Evolutionary conservation across 2,797 vertebrate genomes (phyloP), one percentile per base, ranked within the genome.

Genomic region (Tauraco hartlaubi): DNA sequence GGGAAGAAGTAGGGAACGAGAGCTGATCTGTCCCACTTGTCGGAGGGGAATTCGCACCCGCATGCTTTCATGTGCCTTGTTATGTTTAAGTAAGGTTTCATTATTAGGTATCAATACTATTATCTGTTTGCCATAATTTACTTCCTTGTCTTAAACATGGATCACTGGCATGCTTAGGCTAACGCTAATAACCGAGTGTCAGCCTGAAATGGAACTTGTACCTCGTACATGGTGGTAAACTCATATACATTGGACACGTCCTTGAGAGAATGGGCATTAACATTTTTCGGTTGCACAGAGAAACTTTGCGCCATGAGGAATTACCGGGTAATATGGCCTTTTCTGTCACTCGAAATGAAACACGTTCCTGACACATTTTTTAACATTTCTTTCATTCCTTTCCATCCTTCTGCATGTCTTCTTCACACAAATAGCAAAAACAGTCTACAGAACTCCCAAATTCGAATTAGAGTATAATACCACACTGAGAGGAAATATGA

Each of bases 401-500:
- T 80, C 61, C 22, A n/a, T 56, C 19, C 31, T 88, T 54, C 44
- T 58, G 35, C 41, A 13, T 29, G 11, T 4, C 12, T 85, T 79
- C 58, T 54, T 80, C 51, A 85, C 63, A 75, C 48, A 72, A 88
- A 75, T 29, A 77, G 12, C 15, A 88, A 95, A 92, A 92, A 44
- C 26, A 89, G 59, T 62, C 48, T 58, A 35, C 43, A 85, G 66
- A n/a, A 25, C 15, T 48, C 74, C 18, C 29, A 72, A 82, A 93
- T 94, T 81, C 79, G 81, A 84, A 88, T 12, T 84, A 43, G 35
- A 92, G 46, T 74, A 25, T 68, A 87, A 85, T 69, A 78, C 26
- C 61, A 92, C 59, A 72, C 54, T 55, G 66, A 94, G 54, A 90
- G 58, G 62, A 96, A 95, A 81, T 81, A 20, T 68, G 82, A 86